phyloP scores from a whole-genome alignment of 2,888 invertebrate species.

The Idaea straminata region DNA sequence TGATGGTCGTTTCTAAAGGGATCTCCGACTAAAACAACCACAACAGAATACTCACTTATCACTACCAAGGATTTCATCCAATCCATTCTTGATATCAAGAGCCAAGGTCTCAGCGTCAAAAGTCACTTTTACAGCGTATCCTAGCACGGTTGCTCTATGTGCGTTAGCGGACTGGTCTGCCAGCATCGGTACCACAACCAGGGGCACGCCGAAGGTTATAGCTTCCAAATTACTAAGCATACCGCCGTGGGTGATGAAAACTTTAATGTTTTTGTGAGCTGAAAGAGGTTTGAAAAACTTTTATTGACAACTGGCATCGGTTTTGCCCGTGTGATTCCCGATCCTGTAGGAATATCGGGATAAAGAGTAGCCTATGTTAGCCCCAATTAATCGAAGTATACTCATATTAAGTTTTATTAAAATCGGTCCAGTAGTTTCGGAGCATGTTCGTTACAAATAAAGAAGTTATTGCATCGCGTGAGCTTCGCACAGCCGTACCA shows the following conservation, averaged over 20 bases:
- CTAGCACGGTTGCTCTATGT: conserved; percentile 33
- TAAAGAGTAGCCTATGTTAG: no score
- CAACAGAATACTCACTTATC: conserved; percentile 36
- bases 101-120: conserved; percentile 36
- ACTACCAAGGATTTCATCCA: conserved; percentile 43
- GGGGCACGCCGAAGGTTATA: conserved; percentile 46
- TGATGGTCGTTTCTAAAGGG: no score
- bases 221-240: conserved; percentile 48
- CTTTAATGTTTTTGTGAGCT: conserved; percentile 44
- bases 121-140: conserved; percentile 41
- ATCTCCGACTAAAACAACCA: no score
- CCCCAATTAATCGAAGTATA: no score
- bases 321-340: no score
- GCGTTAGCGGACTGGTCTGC: conserved; percentile 60
- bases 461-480: no score
- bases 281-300: conserved; percentile 4
- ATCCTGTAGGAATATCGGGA: no score
- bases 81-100: conserved; percentile 32
- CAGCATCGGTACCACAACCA: conserved; percentile 53
- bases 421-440: no score
- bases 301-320: no score
- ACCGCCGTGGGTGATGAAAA: conserved; percentile 51
- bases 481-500: no score
- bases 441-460: no score
- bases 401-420: no score